Percentiles rank a stretch among this genome's conserved stretches.
Conservation (phyloP, 2,888 invertebrate species). For the Molorchus minor region DNA sequence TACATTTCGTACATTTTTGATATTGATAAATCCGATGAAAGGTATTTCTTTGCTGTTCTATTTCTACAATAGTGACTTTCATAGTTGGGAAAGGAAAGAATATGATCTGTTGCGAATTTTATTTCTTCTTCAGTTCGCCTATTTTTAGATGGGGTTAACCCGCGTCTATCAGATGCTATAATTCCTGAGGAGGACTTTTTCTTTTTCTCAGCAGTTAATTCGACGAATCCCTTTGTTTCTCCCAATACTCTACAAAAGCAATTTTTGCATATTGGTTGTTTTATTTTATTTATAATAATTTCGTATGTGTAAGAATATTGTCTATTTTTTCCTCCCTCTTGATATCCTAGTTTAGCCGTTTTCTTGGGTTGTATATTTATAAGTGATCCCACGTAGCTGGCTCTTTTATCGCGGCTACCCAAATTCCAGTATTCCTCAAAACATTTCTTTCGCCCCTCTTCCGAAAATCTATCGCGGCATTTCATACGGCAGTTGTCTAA, state of each 20-base stretch:
- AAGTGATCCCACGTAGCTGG: slow-evolving; percentile 2
- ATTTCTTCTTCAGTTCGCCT: slow-evolving; percentile 14
- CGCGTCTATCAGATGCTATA: slow-evolving; percentile 2
- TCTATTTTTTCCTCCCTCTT: background rate
- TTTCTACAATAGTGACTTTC: background rate
- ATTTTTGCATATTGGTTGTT: slow-evolving; percentile 8
- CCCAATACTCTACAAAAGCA: background rate
- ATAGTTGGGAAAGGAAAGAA: background rate
- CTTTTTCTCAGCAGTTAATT: background rate
- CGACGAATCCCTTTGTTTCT: background rate
- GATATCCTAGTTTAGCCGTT: background rate
- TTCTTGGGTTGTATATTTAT: background rate
- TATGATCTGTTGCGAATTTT: slow-evolving; percentile 8
- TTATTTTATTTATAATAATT: background rate
- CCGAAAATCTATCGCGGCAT: slow-evolving; percentile 11
- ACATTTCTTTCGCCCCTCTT: slow-evolving; percentile 5
- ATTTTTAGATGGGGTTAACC: slow-evolving; percentile 16
- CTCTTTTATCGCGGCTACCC: slow-evolving; percentile 18
- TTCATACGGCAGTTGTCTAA: slow-evolving; percentile 3
- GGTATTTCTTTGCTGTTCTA: background rate
- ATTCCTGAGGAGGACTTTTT: background rate
- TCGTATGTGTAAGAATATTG: slow-evolving; percentile 6
- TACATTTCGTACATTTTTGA: background rate
- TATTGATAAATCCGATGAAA: background rate
- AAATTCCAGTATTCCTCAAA: slow-evolving; percentile 17